These are phyloP conservation scores for Bovichtus diacanthus DNA, from an alignment of 2,797 vertebrate species.

Conservation along the genomic window DNA sequence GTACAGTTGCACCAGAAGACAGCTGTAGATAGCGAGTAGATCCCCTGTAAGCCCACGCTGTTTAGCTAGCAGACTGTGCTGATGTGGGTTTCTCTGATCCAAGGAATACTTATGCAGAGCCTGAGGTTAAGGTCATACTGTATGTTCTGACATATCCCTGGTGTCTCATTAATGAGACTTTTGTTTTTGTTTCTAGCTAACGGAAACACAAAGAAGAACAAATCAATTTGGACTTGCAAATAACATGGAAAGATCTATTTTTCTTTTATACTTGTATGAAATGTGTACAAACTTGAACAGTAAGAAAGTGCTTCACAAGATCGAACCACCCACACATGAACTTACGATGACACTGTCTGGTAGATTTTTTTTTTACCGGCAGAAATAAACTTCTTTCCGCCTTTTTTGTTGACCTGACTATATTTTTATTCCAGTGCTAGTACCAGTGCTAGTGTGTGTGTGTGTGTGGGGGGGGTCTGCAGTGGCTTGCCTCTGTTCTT, in stretches of 20 bases:
- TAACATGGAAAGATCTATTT: slow-evolving; percentile 17
- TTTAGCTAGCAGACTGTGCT: slow-evolving; percentile 54
- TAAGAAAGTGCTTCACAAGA: slow-evolving; percentile 3
- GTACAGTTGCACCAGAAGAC: slow-evolving; percentile 28
- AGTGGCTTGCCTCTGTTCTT: slow-evolving; percentile 18
- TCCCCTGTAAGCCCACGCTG: slow-evolving; percentile 45
- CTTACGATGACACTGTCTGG: slow-evolving; percentile 3
- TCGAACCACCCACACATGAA: slow-evolving; percentile 34
- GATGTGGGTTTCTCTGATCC: slow-evolving; percentile 54
- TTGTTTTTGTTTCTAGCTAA: slow-evolving; percentile 55
- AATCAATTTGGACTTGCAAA: slow-evolving; percentile 33
- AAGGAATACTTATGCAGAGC: slow-evolving; percentile 54
- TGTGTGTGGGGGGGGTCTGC: no score
- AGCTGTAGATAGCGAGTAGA: slow-evolving; percentile 38
- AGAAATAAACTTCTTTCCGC: slow-evolving; percentile 5
- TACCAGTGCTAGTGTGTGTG: no score
- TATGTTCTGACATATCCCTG: slow-evolving; percentile 39
- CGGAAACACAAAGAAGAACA: slow-evolving; percentile 29
- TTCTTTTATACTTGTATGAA: neutral
- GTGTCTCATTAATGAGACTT: slow-evolving; percentile 68
- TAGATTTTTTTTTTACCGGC: slow-evolving; percentile 10
- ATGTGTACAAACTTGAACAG: neutral
- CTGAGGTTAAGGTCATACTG: slow-evolving; percentile 67
- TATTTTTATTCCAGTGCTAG: slow-evolving; percentile 23
- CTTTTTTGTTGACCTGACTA: slow-evolving; percentile 14